Base-by-base conservation (phyloP, 2,113 vertebrate genomes). In the Perognathus longimembris region DNA sequence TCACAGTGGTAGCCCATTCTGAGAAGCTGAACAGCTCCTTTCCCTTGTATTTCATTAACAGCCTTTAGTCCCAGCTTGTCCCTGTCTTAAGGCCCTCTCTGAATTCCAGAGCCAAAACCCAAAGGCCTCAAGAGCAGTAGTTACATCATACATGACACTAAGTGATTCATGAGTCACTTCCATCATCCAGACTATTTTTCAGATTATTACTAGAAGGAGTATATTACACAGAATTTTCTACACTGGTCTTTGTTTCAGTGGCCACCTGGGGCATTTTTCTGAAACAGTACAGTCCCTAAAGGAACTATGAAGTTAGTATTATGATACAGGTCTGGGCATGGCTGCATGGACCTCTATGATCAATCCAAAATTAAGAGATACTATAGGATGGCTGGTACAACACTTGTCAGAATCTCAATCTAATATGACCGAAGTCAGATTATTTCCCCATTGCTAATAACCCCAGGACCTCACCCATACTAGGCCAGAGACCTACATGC, bases 101-200 rank as follows among this genome's bases (percentile, higher is more conserved):
- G 90, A 79, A 85, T 80, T 79, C 42, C 40, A 69, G 18, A 20
- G 40, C 61, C 63, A 63, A 26, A 74, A n/a, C 12, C 32, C 22
- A 18, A 80, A 84, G 74, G 84, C 24, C 74, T 80, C 74, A 22
- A 67, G 61, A 89, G 59, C 85, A 73, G 59, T 24, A 8, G 26
- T 66, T 80, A 45, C 12, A 22, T 63, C 78, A 50, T 21, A 74
- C 9, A 24, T 71, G 32, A 70, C 22, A 36, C 18, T 78, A 66
- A 26, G 32, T 70, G 34, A 36, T 73, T 77, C 59, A 64, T 78
- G 75, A 54, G 21, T 88, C 54, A 85, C 24, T 11, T 36, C 71
- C 79, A 73, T 32, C 79, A 93, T 76, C 57, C 71, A 94, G 94
- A 89, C 8, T 30, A 61, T 67, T 61, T 74, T 20, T 74, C 30